Base-by-base conservation (phyloP, 2,888 invertebrate species). In the Hirtodrosophila cameraria region DNA sequence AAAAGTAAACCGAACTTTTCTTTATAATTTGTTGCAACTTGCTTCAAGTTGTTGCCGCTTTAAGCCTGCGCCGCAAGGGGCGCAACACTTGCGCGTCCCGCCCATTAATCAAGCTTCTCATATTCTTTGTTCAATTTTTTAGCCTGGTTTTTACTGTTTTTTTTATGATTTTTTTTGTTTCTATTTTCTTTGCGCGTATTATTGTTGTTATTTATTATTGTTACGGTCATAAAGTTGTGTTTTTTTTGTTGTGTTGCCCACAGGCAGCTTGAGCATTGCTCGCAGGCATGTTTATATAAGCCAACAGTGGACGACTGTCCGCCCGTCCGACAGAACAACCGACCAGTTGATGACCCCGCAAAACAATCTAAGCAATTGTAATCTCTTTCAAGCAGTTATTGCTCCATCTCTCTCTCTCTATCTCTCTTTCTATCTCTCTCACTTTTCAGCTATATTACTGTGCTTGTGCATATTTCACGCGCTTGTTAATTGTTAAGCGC, bases 71-170 rank as follows among this genome's bases (percentile, higher is more conserved):
- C 70, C 50, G 30, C 54, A 42, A 55, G 62, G 49, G 62, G 28
- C 46, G 42, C 53, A 49, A 31, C 43, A 57, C 54, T 66, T 36
- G 52, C 25, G 13, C 43, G 36, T 7, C 38, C 52, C 45, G 15
- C 46, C 73, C 41, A 61, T 77, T 85, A 66, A 60, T 71, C 80
- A 63, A 65, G 52, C 59, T 75, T 61, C 48, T 45, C n/a, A n/a
- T n/a, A 27, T 41, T 52, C 52, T 74, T 53, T 64, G 55, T 52
- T 68, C 57, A 53, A 38, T 57, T 61, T 53, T 66, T 50, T 31
- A 45, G 42, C 36, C 39, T 42, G 35, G 18, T 53, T 45, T 18
- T 60, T 54, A 15, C 28, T 30, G 42, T 35, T 45, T 11, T 55
- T 20, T 74, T 35, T 20, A 20, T 20, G 18, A 20, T 60, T 54